Evolutionary conservation across 2,888 invertebrate genomes (phyloP), one percentile per base, ranked within the genome.

Genomic region (Lithophane semibrunnea): DNA sequence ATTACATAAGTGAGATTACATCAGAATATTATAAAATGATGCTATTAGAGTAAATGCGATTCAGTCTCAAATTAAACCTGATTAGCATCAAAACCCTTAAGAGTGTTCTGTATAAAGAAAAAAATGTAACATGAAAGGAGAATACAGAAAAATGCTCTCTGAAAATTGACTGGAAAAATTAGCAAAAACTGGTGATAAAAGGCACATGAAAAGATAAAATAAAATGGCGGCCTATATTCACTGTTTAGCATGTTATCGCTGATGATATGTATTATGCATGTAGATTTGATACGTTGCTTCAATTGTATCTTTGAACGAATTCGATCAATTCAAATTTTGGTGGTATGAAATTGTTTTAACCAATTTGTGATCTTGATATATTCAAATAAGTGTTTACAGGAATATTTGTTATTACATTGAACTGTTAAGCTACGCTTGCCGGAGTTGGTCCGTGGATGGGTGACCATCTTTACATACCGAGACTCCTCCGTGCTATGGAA

Each of bases 221-320:
- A 70, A 77, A 85, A 83, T 68, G 71, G 70, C 56, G 37, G 21
- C 61, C 72, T 52, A 54, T 73, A 68, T 44, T 52, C 75, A 61
- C 73, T 77, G 84, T 76, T 75, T 78, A 76, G 68, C 77, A 66
- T 74, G 66, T 75, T 78, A 78, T 76, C 44, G 42, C 60, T 78
- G 83, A 86, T 83, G 71, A 80, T 78, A 83, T 86, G 75, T 69
- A 86, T 83, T 83, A 85, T 85, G 80, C 86, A 85, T 85, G 86
- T 76, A 73, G 56, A 83, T 85, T 77, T 77, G 82, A 75, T 82
- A 77, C 63, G 68, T 64, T 75, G 21, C 70, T 77, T 49, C 70
- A 80, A 73, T 68, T 77, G 71, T 85, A 75, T 66, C 42, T 44
- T 75, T 74, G 72, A 71, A 74, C 56, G 65, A 86, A 86, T 85